Percentiles rank a stretch among this genome's conserved stretches.
These are phyloP conservation scores for Anoplophora glabripennis DNA, from an alignment of 1,140 invertebrate species.

Conservation along the genomic window DNA sequence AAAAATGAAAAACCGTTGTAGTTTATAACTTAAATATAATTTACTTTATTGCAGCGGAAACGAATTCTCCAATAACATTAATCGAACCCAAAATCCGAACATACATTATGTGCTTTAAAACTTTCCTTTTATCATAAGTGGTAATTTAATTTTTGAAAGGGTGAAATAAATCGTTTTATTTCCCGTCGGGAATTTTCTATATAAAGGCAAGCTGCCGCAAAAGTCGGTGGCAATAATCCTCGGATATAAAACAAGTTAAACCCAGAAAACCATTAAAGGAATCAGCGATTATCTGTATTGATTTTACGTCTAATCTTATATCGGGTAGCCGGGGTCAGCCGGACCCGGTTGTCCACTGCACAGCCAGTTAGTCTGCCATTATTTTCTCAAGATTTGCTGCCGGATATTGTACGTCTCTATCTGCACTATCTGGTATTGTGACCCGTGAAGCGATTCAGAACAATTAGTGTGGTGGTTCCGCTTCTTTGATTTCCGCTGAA, in stretches of 20 bases:
- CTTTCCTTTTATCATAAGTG: conserved; percentile 1
- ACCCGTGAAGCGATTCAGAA: background rate
- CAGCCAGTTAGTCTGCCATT: conserved; percentile 29
- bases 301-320: conserved; percentile 40
- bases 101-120: too few relatives aligned
- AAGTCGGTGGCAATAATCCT: conserved; percentile 32
- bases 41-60: too few relatives aligned
- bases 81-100: too few relatives aligned
- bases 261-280: conserved; percentile 41
- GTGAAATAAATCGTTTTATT: conserved; percentile 20
- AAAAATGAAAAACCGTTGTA: too few relatives aligned
- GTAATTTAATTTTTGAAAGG: conserved; percentile 14
- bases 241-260: conserved; percentile 37
- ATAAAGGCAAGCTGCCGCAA: conserved; percentile 21
- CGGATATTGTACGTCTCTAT: conserved; percentile 24
- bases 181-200: conserved; percentile 22
- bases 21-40: too few relatives aligned
- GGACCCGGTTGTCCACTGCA: conserved; percentile 26
- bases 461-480: background rate
- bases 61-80: too few relatives aligned
- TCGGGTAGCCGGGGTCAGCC: conserved; percentile 18
- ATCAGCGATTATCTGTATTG: conserved; percentile 43
- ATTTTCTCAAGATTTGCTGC: conserved; percentile 25
- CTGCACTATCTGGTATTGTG: conserved; percentile 1
- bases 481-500: background rate